Percentiles rank a stretch among this genome's conserved stretches.
phyloP scores from a whole-genome alignment of 2,797 vertebrate genomes.

The Spinibarbus caldwelli region DNA sequence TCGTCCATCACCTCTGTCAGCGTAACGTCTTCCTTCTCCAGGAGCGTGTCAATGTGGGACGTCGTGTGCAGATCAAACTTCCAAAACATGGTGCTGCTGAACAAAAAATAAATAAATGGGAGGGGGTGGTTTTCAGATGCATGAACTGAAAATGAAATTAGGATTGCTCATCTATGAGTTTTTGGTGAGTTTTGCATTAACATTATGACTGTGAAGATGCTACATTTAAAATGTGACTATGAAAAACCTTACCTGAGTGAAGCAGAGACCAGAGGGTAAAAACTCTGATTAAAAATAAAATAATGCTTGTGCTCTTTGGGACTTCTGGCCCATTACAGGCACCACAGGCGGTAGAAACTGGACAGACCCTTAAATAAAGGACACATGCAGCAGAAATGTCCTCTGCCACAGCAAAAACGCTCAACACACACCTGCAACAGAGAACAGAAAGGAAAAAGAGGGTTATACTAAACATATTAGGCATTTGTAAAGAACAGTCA shows the following conservation, averaged over 20 bases:
- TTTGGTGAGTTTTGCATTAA: background rate
- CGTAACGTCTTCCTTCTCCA: constrained; percentile 97
- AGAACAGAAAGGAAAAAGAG: constrained; percentile 29
- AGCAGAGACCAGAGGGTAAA: constrained; percentile 72
- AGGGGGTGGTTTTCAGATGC: background rate
- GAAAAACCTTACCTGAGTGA: constrained; percentile 66
- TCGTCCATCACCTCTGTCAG: constrained; percentile 97
- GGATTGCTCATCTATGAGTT: background rate
- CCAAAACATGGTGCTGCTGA: constrained; percentile 96
- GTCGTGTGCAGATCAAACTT: constrained; percentile 99
- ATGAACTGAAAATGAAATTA: background rate
- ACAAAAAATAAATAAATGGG: background rate
- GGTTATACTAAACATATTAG: background rate
- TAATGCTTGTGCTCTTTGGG: constrained; percentile 82
- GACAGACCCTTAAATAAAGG: constrained; percentile 67
- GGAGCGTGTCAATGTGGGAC: constrained; percentile 97
- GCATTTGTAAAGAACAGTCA: background rate
- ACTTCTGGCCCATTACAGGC: constrained; percentile 96
- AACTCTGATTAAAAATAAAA: constrained; percentile 80
- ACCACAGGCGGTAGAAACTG: constrained; percentile 77
- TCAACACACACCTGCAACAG: constrained; percentile 71
- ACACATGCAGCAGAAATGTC: constrained; percentile 69
- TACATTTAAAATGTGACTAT: background rate
- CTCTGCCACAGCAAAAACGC: constrained; percentile 62
- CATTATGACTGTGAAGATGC: background rate